These are phyloP conservation scores for Drosophila oshimai DNA, from an alignment of 1,140 invertebrate species.

Conservation along the genomic window DNA sequence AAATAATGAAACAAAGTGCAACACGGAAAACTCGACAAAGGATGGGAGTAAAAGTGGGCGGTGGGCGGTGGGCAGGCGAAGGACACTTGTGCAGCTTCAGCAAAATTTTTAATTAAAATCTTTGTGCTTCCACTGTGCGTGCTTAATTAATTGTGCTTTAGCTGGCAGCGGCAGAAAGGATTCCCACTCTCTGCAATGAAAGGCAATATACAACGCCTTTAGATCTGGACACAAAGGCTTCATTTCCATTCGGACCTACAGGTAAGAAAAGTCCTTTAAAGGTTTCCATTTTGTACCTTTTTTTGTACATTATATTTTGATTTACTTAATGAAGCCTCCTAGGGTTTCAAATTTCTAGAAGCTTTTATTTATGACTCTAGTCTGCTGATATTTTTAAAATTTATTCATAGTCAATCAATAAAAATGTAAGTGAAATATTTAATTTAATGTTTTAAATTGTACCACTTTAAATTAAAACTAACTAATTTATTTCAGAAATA, in stretches of 20 bases:
- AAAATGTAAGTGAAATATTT: no score
- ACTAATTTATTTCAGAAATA: no score
- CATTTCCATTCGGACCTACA: neutral
- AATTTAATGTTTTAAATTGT: no score
- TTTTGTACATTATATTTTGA: no score
- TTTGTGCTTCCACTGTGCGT: conserved; percentile 54
- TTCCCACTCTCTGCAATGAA: conserved; percentile 5
- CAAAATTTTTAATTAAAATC: conserved; percentile 77
- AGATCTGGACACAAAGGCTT: neutral
- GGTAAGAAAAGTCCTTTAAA: neutral
- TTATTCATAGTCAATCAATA: no score
- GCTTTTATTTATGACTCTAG: no score
- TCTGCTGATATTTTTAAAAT: no score
- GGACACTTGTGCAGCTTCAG: conserved; percentile 67
- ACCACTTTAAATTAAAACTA: no score
- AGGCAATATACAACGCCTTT: neutral
- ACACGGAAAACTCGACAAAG: conserved; percentile 19
- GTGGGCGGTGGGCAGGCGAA: neutral
- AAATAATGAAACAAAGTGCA: conserved; percentile 71
- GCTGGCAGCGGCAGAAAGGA: conserved; percentile 36
- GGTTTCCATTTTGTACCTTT: no score
- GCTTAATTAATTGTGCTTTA: conserved; percentile 75
- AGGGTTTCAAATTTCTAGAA: no score
- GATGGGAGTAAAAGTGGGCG: neutral
- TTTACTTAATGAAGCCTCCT: no score